phyloP scores from a whole-genome alignment of 2,888 invertebrate genomes.

The Dolichopus griseipennis region DNA sequence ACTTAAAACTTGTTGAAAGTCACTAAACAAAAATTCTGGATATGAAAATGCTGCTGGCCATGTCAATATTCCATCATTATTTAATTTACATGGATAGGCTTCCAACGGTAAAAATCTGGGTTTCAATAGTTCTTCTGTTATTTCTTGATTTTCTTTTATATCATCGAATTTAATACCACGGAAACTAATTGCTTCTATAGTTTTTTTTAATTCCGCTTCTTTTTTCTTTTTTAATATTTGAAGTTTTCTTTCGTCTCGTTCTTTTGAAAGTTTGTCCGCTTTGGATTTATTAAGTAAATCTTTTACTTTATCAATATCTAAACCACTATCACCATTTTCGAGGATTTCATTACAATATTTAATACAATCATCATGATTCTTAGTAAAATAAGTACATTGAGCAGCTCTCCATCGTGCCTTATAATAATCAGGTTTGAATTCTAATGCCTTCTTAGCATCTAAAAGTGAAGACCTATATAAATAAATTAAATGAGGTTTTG shows the following conservation, averaged over 20 bases:
- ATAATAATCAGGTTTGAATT: constrained; percentile 62
- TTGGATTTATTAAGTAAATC: constrained; percentile 48
- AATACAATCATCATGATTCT: constrained; percentile 61
- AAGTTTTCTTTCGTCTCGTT: constrained; percentile 48
- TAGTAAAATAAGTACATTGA: constrained; percentile 58
- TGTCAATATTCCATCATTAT: constrained; percentile 50
- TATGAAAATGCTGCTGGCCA: constrained; percentile 89
- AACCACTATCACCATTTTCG: constrained; percentile 48
- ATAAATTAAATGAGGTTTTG: too few species aligned
- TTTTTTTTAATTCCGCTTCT: constrained; percentile 42
- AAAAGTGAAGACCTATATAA: constrained; percentile 53
- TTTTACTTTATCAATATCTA: constrained; percentile 49
- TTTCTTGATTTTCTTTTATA: constrained; percentile 41
- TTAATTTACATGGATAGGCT: constrained; percentile 54
- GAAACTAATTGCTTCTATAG: constrained; percentile 44
- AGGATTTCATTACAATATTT: constrained; percentile 63
- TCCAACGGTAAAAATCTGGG: constrained; percentile 58
- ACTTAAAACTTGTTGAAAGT: constrained; percentile 73
- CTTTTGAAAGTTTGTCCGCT: constrained; percentile 36
- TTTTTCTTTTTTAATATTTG: constrained; percentile 47
- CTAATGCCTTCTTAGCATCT: constrained; percentile 72
- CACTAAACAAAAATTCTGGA: constrained; percentile 79
- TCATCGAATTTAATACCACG: constrained; percentile 50
- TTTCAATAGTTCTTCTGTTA: constrained; percentile 48
- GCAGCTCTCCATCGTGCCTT: constrained; percentile 72